Evolutionary conservation across 2,113 vertebrate species (phyloP), one percentile per base, ranked within the genome.

Genomic region (Poecilia latipinna): DNA sequence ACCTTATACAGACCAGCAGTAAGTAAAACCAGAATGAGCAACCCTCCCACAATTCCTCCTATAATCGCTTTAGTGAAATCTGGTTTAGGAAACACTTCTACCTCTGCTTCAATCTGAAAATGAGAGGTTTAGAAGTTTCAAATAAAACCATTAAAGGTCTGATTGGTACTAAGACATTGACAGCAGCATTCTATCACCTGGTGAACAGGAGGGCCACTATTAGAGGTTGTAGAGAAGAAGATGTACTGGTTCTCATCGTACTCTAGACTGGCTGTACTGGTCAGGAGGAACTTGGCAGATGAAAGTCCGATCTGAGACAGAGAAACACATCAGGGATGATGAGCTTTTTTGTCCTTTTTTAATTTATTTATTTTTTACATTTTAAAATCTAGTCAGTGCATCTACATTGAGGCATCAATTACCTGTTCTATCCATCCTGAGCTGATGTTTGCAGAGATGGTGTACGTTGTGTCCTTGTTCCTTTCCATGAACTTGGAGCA

Each of bases 391-490:
- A 12, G 39, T 2, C 39, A 39, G 8, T 39, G 35, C 8, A 35
- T 35, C 8, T 35, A 35, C 8, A 8, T 35, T 29, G 29, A 29
- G 29, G 29, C 24, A 67, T 67, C 1, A 28, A 1, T 7, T 89
- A 96, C 96, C 94, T 96, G 93, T 61, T 91, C 80, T 69, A 94
- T 74, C 95, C 94, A 96, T 29, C n/a, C 15, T 1, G 95, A 95
- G 75, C 91, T 94, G 3, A 96, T 80, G 70, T 94, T 92, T 26
- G 93, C 95, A 68, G 91, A 90, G 69, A 96, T 91, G 26, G 22
- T 80, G 84, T 94, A 95, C 1, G 70, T 74, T n/a, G 33, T 76
- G 0, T 60, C 54, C 3, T 92, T 89, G 28, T 74, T 74, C 78
- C 75, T 82, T 24, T 2, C 82, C 70, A 75, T 94, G 77, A 76